Evolutionary conservation across 2,797 vertebrate genomes (phyloP).

Genomic region (Sparus aurata): DNA sequence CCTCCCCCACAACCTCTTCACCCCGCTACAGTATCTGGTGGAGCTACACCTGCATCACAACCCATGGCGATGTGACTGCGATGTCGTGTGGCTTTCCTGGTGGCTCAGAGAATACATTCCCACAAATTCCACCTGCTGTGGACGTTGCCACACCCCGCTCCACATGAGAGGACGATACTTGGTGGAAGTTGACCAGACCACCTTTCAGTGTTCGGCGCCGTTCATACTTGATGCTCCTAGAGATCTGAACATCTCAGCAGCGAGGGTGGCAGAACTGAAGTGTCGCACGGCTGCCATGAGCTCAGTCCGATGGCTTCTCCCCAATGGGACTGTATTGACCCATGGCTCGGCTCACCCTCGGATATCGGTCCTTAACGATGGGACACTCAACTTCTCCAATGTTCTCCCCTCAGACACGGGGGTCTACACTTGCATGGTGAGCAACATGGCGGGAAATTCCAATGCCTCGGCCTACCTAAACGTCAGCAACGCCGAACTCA

Average conservation of each 20-base stretch:
- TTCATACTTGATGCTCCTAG: slow-evolving; percentile 95
- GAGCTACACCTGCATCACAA: slow-evolving; percentile 98
- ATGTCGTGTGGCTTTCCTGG: slow-evolving; percentile 97
- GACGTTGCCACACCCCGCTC: slow-evolving; percentile 93
- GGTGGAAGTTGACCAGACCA: slow-evolving; percentile 95
- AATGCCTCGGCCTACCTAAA: slow-evolving; percentile 98
- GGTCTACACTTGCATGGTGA: slow-evolving; percentile 97
- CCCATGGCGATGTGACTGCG: slow-evolving; percentile 97
- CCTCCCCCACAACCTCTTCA: slow-evolving; percentile 96
- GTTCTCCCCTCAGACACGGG: slow-evolving; percentile 94
- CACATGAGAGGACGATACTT: slow-evolving; percentile 95
- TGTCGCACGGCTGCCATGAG: slow-evolving; percentile 97
- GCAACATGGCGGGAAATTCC: slow-evolving; percentile 97
- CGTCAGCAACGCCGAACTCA: slow-evolving; percentile 96
- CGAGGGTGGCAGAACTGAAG: slow-evolving; percentile 94
- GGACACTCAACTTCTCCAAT: slow-evolving; percentile 96
- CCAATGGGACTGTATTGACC: slow-evolving; percentile 94
- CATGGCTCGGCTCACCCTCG: slow-evolving; percentile 94
- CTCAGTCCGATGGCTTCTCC: slow-evolving; percentile 95
- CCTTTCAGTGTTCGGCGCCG: slow-evolving; percentile 96
- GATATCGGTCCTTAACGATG: slow-evolving; percentile 94
- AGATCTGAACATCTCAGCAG: slow-evolving; percentile 97
- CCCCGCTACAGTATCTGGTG: slow-evolving; percentile 94
- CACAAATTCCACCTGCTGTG: slow-evolving; percentile 97
- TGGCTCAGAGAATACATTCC: slow-evolving; percentile 98